Evolutionary conservation across 2,113 vertebrate genomes (phyloP).

Genomic region (Sterrhoptilus dennistouni): DNA sequence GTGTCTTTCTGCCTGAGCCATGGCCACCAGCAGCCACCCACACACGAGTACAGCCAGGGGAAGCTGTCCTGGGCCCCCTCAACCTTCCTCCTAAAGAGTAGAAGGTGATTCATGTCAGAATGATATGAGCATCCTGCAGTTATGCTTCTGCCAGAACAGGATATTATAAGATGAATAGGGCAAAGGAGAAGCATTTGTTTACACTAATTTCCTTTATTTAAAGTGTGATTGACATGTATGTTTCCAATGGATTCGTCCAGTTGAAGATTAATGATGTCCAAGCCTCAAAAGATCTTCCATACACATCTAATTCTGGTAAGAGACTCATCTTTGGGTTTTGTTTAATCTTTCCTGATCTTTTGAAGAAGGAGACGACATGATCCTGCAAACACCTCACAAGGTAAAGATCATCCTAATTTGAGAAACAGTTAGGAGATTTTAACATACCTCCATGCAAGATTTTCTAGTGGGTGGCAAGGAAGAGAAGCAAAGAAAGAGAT

Average conservation of each 20-base stretch:
- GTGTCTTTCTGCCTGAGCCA: not conserved
- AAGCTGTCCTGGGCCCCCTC: not conserved
- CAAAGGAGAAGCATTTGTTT: not conserved
- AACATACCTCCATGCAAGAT: not conserved
- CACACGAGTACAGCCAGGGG: not conserved
- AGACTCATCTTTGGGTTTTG: not conserved
- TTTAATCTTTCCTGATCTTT: not conserved
- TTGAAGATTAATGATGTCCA: slow-evolving; percentile 64
- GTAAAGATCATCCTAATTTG: not conserved
- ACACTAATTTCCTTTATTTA: not conserved
- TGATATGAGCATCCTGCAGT: not conserved
- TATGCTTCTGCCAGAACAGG: not conserved
- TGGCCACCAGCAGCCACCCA: not conserved
- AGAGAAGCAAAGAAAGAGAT: not conserved
- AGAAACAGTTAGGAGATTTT: not conserved
- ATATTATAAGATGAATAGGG: not conserved
- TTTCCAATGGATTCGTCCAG: slow-evolving; percentile 30
- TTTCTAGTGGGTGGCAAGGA: not conserved
- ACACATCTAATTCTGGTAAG: slow-evolving; percentile 61
- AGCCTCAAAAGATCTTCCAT: slow-evolving; percentile 25
- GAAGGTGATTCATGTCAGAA: not conserved
- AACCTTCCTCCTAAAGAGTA: not conserved
- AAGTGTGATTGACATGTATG: slow-evolving; percentile 65
- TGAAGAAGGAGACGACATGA: not conserved
- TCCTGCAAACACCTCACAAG: not conserved